Percentiles rank a stretch among this genome's conserved stretches.
These are phyloP conservation scores for Agrypnus murinus DNA, from an alignment of 2,888 invertebrate genomes.

Conservation along the genomic window DNA sequence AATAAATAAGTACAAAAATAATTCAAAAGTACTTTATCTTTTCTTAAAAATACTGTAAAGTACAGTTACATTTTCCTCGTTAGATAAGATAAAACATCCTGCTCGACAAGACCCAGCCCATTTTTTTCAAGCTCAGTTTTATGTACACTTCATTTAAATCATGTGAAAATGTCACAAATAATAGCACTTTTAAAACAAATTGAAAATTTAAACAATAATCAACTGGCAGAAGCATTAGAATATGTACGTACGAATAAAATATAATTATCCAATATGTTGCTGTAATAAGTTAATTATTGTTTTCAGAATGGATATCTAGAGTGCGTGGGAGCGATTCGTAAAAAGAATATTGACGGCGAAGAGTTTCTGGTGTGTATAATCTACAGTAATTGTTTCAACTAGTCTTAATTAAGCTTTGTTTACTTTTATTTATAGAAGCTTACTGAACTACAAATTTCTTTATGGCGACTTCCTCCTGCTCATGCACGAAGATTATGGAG, in stretches of 20 bases:
- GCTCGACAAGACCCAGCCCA: conserved; percentile 27
- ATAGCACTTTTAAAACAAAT: conserved; percentile 39
- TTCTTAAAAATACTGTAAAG: too few relatives aligned
- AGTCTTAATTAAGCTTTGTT: conserved; percentile 32
- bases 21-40: too few relatives aligned
- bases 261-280: not conserved
- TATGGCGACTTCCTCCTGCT: conserved; percentile 46
- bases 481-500: conserved; percentile 52
- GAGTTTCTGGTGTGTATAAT: conserved; percentile 48
- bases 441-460: conserved; percentile 50
- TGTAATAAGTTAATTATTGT: conserved; percentile 2
- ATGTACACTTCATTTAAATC: not conserved
- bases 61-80: conserved; percentile 37
- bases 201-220: conserved; percentile 41
- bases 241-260: conserved; percentile 37
- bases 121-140: not conserved
- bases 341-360: conserved; percentile 48
- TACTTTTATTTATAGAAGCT: conserved; percentile 51
- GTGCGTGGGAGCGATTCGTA: conserved; percentile 40
- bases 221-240: conserved; percentile 51
- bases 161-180: conserved; percentile 27
- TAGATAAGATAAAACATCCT: conserved; percentile 42
- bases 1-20: too few relatives aligned
- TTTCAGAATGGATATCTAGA: conserved; percentile 52
- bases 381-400: conserved; percentile 23